A percentile compares a stretch with the other conserved stretches of the same genome.
Evolutionary conservation across 2,888 invertebrate species (phyloP).

Genomic region (Drosophila algonquin): DNA sequence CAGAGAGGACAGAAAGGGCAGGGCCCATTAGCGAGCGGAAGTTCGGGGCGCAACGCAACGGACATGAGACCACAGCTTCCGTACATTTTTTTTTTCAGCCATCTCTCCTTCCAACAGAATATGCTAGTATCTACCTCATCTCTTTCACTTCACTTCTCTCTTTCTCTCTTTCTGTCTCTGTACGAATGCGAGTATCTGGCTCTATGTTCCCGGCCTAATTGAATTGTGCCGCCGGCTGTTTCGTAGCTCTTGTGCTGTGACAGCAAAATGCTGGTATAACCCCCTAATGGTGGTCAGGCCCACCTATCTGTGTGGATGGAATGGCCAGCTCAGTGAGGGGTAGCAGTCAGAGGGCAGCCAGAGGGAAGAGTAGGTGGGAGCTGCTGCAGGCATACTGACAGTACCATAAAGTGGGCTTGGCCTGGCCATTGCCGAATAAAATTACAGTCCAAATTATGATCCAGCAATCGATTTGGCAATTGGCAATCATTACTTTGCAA

Average conservation of each 20-base stretch:
- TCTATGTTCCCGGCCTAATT: slow-evolving; percentile 52
- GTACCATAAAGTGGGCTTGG: slow-evolving; percentile 40
- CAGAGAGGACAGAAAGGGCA: background rate
- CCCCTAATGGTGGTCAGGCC: slow-evolving; percentile 22
- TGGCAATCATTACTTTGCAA: too few species aligned
- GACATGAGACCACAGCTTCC: slow-evolving; percentile 7
- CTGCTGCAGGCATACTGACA: slow-evolving; percentile 47
- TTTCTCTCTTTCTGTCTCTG: background rate
- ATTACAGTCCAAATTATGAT: slow-evolving; percentile 10
- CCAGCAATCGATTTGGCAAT: slow-evolving; percentile 9
- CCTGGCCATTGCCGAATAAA: slow-evolving; percentile 23
- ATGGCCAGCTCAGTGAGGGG: background rate
- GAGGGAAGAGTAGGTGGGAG: background rate
- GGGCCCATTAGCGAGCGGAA: slow-evolving; percentile 48
- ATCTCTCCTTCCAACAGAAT: background rate
- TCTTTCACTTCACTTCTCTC: slow-evolving; percentile 10
- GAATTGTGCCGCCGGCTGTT: slow-evolving; percentile 59
- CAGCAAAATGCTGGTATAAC: slow-evolving; percentile 53
- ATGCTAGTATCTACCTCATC: background rate
- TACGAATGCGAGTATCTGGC: slow-evolving; percentile 6
- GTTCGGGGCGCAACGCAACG: slow-evolving; percentile 5
- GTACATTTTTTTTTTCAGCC: slow-evolving; percentile 3
- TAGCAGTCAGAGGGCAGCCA: background rate
- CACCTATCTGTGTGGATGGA: background rate
- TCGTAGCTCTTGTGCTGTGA: slow-evolving; percentile 52